Evolutionary conservation across 2,888 invertebrate species (phyloP).

Genomic region (Cremastinae sp.): DNA sequence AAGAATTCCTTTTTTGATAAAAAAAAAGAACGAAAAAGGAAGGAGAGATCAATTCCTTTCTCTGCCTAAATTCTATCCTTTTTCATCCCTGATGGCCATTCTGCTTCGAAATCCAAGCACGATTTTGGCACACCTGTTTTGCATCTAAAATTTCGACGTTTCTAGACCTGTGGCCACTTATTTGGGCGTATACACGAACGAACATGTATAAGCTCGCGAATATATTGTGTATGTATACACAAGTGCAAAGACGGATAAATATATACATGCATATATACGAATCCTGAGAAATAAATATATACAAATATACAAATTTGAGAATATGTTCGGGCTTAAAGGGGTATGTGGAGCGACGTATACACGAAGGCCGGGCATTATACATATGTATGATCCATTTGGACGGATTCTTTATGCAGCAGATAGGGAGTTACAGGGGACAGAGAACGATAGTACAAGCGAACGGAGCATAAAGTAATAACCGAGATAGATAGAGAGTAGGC

Average conservation of each 20-base stretch:
- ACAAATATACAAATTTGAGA: too few relatives aligned
- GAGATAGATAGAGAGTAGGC: conserved; percentile 41
- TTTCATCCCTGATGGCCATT: too few relatives aligned
- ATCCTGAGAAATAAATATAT: too few relatives aligned
- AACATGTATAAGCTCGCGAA: too few relatives aligned
- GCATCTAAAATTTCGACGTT: conserved; percentile 15
- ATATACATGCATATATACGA: too few relatives aligned
- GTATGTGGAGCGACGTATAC: not conserved
- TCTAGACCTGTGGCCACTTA: too few relatives aligned
- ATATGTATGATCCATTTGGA: conserved; percentile 39
- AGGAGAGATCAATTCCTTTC: not conserved
- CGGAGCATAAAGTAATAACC: conserved; percentile 70
- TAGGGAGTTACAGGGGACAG: conserved; percentile 43
- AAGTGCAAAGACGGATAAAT: too few relatives aligned
- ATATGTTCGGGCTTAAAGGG: too few relatives aligned
- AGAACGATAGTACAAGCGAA: conserved; percentile 20
- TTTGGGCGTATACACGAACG: not conserved
- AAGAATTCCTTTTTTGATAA: too few relatives aligned
- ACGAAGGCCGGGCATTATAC: conserved; percentile 17
- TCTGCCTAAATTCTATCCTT: not conserved
- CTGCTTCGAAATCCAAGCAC: not conserved
- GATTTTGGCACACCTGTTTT: conserved; percentile 16
- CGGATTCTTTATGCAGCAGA: conserved; percentile 33
- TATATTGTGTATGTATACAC: too few relatives aligned
- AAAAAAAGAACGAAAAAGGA: too few relatives aligned